Evolutionary conservation across 2,888 invertebrate species (phyloP).

Genomic region (Pyrrhosoma nymphula): DNA sequence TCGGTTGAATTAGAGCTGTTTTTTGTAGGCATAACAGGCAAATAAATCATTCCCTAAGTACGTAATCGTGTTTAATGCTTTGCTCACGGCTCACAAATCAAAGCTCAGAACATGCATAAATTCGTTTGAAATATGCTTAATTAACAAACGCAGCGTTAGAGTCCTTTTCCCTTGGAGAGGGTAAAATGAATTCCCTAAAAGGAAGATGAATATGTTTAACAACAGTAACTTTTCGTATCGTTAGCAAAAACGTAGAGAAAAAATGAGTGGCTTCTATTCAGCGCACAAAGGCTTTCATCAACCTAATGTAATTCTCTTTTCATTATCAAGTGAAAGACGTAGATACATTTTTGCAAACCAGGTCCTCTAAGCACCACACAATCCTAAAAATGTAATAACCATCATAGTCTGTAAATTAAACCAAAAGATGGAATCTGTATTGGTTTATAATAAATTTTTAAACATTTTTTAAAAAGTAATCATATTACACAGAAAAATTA

Average conservation of each 20-base stretch:
- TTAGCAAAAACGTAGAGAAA: neutral
- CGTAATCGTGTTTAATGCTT: slow-evolving; percentile 34
- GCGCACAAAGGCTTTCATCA: too few species aligned
- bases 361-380: too few species aligned
- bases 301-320: too few species aligned
- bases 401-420: too few species aligned
- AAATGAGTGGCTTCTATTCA: neutral
- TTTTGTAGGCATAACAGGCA: neutral
- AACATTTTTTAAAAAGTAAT: too few species aligned
- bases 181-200: neutral
- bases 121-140: slow-evolving; percentile 14
- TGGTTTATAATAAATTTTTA: too few species aligned
- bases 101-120: neutral
- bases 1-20: slow-evolving; percentile 16
- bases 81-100: slow-evolving; percentile 22
- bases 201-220: neutral
- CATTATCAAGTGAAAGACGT: too few species aligned
- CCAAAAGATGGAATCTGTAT: too few species aligned
- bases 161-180: neutral
- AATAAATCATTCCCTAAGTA: slow-evolving; percentile 11
- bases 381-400: too few species aligned
- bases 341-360: too few species aligned
- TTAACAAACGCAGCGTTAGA: neutral
- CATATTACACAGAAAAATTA: too few species aligned
- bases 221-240: neutral